Percentiles rank a stretch among this genome's conserved stretches.
These are phyloP conservation scores for Nettapus auritus DNA, from an alignment of 2,113 vertebrate genomes.

Conservation along the genomic window DNA sequence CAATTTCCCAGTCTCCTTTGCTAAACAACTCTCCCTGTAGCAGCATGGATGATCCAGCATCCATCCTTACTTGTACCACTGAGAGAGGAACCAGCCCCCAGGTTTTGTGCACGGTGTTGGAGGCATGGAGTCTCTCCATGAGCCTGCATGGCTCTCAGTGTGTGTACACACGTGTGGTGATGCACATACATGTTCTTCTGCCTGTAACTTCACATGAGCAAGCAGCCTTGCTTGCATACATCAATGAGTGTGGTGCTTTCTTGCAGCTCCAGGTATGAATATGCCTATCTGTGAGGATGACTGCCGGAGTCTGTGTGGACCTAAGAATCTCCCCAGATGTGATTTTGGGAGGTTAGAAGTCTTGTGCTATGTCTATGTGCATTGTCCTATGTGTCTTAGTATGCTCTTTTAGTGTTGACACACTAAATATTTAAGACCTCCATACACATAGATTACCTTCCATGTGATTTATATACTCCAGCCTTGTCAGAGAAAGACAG, in stretches of 20 bases:
- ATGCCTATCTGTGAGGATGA: background rate
- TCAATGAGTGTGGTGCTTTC: background rate
- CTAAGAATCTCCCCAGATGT: background rate
- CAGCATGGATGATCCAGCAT: background rate
- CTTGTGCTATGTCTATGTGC: fast-evolving
- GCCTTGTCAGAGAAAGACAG: background rate
- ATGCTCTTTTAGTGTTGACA: background rate
- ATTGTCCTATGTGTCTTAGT: background rate
- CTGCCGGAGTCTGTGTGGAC: background rate
- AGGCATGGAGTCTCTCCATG: fast-evolving
- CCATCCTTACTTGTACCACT: background rate
- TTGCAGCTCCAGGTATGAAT: background rate
- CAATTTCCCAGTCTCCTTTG: fast-evolving
- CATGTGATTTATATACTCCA: background rate
- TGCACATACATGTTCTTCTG: fast-evolving
- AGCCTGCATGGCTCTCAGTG: background rate
- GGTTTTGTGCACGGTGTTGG: background rate
- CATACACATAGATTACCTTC: fast-evolving
- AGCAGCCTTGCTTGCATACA: background rate
- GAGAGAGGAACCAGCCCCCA: fast-evolving
- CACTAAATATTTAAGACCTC: background rate
- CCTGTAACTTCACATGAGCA: fast-evolving
- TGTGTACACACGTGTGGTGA: fast-evolving
- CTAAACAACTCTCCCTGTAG: background rate
- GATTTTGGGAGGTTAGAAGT: background rate